Conservation (phyloP, 2,113 vertebrate genomes). For the Amphilophus citrinellus region DNA sequence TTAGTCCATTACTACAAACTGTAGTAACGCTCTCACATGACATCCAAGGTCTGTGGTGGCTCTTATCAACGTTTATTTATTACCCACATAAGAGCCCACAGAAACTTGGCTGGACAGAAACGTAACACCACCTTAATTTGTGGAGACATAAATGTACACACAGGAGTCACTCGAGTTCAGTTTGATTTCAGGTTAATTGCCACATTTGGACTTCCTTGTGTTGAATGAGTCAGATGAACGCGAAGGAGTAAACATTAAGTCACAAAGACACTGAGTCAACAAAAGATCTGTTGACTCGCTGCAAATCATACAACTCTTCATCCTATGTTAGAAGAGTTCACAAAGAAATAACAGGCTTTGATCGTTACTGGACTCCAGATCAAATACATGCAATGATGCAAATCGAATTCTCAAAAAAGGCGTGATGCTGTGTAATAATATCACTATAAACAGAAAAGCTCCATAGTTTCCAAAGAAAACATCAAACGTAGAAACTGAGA, state of each 20-base stretch:
- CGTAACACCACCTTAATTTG: not conserved
- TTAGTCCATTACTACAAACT: not conserved
- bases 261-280: not conserved
- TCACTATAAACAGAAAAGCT: not conserved
- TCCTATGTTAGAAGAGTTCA: not conserved
- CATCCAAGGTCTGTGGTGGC: not conserved
- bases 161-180: not conserved
- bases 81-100: not conserved
- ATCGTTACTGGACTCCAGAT: not conserved
- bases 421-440: too few relatives aligned
- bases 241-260: not conserved
- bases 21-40: not conserved
- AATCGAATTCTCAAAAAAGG: not conserved
- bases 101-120: not conserved
- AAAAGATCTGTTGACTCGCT: not conserved
- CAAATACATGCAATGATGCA: not conserved
- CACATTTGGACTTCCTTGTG: not conserved
- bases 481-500: not conserved
- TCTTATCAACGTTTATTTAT: slow-evolving; percentile 10
- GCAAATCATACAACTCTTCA: not conserved
- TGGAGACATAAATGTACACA: not conserved
- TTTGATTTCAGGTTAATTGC: not conserved
- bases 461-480: not conserved
- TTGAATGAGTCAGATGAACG: not conserved
- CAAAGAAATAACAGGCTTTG: not conserved